Conservation (phyloP, 1,140 invertebrate genomes). For the Drosophila virilis region DNA sequence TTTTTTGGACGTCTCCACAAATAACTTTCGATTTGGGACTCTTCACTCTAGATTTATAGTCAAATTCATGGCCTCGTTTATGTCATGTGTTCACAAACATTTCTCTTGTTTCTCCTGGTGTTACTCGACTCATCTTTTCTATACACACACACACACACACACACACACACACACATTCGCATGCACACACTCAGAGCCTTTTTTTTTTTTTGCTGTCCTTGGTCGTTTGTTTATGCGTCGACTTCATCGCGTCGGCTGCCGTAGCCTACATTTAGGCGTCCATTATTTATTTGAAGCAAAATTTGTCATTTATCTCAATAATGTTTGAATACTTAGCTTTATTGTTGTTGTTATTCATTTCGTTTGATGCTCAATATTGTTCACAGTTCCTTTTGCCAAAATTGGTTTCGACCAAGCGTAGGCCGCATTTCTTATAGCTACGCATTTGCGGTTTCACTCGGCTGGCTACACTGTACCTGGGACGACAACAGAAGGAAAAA, state of each 20-base stretch:
- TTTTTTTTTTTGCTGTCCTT: slow-evolving; percentile 12
- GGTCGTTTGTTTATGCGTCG: slow-evolving; percentile 12
- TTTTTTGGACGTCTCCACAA: not conserved
- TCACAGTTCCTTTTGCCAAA: slow-evolving; percentile 18
- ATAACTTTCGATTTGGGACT: slow-evolving; percentile 30
- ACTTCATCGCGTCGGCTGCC: not conserved
- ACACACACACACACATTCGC: not conserved
- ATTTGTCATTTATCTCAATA: slow-evolving; percentile 47
- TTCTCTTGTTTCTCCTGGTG: slow-evolving; percentile 43
- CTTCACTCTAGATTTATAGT: slow-evolving; percentile 60
- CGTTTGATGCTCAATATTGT: slow-evolving; percentile 28
- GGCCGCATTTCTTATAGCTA: slow-evolving; percentile 7
- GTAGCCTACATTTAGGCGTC: slow-evolving; percentile 26
- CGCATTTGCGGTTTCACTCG: not conserved
- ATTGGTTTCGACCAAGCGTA: slow-evolving; percentile 2
- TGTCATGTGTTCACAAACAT: slow-evolving; percentile 57
- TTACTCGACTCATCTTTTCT: slow-evolving; percentile 20
- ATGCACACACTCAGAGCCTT: not conserved
- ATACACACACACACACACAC: not conserved
- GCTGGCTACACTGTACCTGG: not conserved
- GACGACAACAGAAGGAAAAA: not conserved
- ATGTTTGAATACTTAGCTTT: slow-evolving; percentile 23
- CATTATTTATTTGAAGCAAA: slow-evolving; percentile 37
- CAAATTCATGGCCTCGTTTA: slow-evolving; percentile 56
- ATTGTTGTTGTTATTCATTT: slow-evolving; percentile 16